Evolutionary conservation across 1,140 invertebrate species (phyloP).

Genomic region (Cotesia chilonis): DNA sequence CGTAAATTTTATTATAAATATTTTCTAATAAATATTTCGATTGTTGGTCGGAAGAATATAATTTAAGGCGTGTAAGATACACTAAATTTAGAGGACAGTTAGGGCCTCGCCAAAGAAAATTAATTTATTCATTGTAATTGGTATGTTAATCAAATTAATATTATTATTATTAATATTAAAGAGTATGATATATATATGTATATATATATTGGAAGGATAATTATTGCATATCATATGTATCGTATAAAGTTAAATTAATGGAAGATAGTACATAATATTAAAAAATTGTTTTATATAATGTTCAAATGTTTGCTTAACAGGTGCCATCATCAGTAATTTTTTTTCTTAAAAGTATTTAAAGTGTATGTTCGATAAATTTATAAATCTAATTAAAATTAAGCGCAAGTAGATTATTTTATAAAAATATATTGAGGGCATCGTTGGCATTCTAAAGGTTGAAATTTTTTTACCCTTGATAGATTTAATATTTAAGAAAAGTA

Average conservation of each 20-base stretch:
- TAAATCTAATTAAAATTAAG: not conserved
- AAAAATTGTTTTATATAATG: too few relatives aligned
- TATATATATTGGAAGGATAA: too few relatives aligned
- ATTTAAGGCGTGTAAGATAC: not conserved
- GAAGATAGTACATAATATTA: too few relatives aligned
- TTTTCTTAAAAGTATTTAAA: too few relatives aligned
- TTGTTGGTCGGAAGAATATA: not conserved
- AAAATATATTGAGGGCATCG: conserved; percentile 1
- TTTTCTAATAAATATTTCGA: conserved; percentile 29
- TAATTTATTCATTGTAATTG: conserved; percentile 2
- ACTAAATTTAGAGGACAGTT: not conserved
- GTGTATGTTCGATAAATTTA: too few relatives aligned
- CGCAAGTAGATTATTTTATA: not conserved
- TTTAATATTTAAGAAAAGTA: not conserved
- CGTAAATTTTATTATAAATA: conserved; percentile 15
- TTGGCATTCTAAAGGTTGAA: not conserved
- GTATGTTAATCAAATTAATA: not conserved
- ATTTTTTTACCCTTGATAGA: conserved; percentile 26
- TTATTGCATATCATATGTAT: too few relatives aligned
- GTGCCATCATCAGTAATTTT: too few relatives aligned
- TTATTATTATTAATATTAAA: not conserved
- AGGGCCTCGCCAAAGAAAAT: conserved; percentile 8
- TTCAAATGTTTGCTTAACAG: too few relatives aligned
- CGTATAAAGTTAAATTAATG: too few relatives aligned
- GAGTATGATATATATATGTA: not conserved